Percentiles rank a stretch among this genome's conserved stretches.
These are phyloP conservation scores for Lepidocyrtinus sp. DNA, from an alignment of 2,888 invertebrate genomes.

Conservation along the genomic window DNA sequence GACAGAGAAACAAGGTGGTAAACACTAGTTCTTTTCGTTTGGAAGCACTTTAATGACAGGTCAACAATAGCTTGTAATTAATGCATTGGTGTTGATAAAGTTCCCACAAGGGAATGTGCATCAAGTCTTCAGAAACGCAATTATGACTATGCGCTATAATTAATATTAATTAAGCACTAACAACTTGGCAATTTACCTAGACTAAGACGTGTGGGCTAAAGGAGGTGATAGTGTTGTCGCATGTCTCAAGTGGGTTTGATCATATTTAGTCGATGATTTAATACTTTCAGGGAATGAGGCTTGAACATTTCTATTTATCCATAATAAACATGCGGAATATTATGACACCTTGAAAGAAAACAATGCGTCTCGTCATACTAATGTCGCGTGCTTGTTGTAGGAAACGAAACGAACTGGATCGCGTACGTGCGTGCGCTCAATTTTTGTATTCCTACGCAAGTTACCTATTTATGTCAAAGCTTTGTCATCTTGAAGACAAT, in stretches of 20 bases:
- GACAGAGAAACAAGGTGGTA: slow-evolving; percentile 30
- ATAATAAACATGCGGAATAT: slow-evolving; percentile 8
- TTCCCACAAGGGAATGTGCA: slow-evolving; percentile 44
- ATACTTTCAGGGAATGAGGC: neutral
- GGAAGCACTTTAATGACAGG: slow-evolving; percentile 56
- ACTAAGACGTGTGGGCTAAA: neutral
- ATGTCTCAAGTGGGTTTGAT: slow-evolving; percentile 8
- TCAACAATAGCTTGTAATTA: slow-evolving; percentile 56
- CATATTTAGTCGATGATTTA: neutral
- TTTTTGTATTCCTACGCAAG: slow-evolving; percentile 1
- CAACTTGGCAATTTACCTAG: slow-evolving; percentile 38
- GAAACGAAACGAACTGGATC: slow-evolving; percentile 46
- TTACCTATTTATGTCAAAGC: slow-evolving; percentile 1
- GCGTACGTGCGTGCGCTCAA: slow-evolving; percentile 44
- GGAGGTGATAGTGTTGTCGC: too few species aligned
- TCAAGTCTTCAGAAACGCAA: slow-evolving; percentile 29
- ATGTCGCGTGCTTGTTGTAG: neutral
- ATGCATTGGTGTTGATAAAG: slow-evolving; percentile 57
- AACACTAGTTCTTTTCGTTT: slow-evolving; percentile 30
- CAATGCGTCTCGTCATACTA: too few species aligned
- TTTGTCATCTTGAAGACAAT: slow-evolving; percentile 6
- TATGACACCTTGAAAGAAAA: slow-evolving; percentile 54
- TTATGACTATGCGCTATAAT: slow-evolving; percentile 48
- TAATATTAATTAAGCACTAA: slow-evolving; percentile 58
- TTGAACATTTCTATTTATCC: slow-evolving; percentile 1